Base-by-base conservation (phyloP, 2,797 vertebrate genomes). In the Spondyliosoma cantharus region DNA sequence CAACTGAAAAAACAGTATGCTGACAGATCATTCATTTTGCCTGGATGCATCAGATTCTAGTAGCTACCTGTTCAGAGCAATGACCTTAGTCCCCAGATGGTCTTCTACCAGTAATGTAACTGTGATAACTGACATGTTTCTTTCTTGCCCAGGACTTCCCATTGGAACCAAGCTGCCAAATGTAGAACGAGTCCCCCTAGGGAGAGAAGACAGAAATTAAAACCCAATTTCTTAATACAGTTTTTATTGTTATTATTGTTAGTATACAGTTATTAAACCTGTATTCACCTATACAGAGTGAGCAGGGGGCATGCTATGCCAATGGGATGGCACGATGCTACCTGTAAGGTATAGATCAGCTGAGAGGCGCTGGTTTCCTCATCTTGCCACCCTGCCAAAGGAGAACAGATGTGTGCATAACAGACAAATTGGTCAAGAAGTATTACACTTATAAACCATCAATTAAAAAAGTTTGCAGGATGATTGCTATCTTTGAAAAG, bases 321-420 rank as follows among this genome's bases (percentile, higher is more conserved):
- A 6, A 14, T 14, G 20, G 74, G 45, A 15, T 89, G 83, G 56
- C 95, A 96, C 9, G 82, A 82, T 8, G 88, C 79, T 46, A 93
- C 94, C 67, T 94, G 93, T 68, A 96, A 84, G 4, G 89, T 90
- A 68, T 95, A 96, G 61, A 96, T 93, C 42, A 96, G 77, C 92
- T 96, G 95, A 80, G 90, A 82, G n/a, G 78, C 48, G 15, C 81
- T 71, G 24, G 43, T 84, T 27, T 93, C 87, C 53, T 87, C 87
- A 85, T 90, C 90, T 63, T 68, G 59, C 95, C 95, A 96, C 0
- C 95, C 96, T 96, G 89, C 3, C 14, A 63, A 74, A 57, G 75
- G 42, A 72, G 2, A 66, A 60, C 22, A 74, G 53, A 77, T 43
- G 15, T 62, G 29, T 29, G 29, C 0, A 1, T 46, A 68, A 25